phyloP scores from a whole-genome alignment of 2,113 vertebrate genomes.

The Pangasianodon gigas region DNA sequence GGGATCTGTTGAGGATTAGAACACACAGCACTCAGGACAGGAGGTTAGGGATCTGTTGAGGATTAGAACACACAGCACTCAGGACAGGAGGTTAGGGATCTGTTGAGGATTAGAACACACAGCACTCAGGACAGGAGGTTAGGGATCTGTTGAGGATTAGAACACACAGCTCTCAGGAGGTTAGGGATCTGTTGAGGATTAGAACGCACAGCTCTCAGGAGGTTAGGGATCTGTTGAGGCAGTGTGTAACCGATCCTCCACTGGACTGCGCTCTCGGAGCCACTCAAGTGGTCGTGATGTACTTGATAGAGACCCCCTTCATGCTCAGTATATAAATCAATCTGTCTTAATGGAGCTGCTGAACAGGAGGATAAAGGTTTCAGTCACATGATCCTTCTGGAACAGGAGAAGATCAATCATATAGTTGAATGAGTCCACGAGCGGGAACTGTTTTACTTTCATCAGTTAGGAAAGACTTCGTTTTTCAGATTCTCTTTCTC shows the following conservation, averaged over 20 bases:
- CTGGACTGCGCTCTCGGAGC: background rate
- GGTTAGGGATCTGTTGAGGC: background rate
- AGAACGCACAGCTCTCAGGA: background rate
- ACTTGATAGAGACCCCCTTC: background rate
- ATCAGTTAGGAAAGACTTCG: background rate
- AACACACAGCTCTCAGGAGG: no score
- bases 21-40: no score
- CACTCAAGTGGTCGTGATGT: background rate
- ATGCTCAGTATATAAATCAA: background rate
- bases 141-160: no score
- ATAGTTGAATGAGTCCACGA: background rate
- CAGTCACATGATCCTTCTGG: background rate
- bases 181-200: background rate
- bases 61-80: no score
- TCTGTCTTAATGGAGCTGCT: background rate
- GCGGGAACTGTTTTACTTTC: background rate
- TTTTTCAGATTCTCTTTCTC: background rate
- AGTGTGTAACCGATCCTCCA: background rate
- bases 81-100: no score
- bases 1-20: no score
- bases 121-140: no score
- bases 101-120: no score
- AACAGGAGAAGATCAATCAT: background rate
- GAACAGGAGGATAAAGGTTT: background rate
- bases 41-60: no score